Evolutionary conservation across 1,140 invertebrate genomes (phyloP).

Genomic region (Bilobella aurantiaca): DNA sequence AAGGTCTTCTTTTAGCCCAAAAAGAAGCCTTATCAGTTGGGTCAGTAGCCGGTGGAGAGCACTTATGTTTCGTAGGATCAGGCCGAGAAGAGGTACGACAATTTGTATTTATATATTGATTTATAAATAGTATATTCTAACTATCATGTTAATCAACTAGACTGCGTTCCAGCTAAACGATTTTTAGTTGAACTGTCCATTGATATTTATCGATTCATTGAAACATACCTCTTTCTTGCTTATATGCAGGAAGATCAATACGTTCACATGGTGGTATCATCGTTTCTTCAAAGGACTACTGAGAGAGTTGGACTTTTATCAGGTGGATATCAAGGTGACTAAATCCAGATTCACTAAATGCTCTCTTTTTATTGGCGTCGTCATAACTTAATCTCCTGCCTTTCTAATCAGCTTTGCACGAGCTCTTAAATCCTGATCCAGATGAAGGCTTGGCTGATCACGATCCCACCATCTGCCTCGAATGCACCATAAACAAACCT

Average conservation of each 20-base stretch:
- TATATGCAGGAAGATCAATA: conserved; percentile 77
- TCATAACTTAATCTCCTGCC: too few species aligned
- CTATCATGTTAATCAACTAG: too few species aligned
- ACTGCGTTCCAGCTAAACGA: too few species aligned
- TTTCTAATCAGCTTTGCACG: conserved; percentile 56
- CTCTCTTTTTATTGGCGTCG: too few species aligned
- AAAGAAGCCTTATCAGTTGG: conserved; percentile 76
- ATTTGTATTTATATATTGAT: too few species aligned
- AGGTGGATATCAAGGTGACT: conserved; percentile 70
- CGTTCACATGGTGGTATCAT: conserved; percentile 95
- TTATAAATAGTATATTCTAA: too few species aligned
- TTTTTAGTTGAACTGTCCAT: too few species aligned
- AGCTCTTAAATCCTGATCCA: conserved; percentile 64
- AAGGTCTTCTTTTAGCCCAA: conserved; percentile 81
- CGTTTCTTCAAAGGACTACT: conserved; percentile 88
- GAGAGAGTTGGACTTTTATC: conserved; percentile 83
- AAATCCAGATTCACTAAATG: conserved; percentile 13
- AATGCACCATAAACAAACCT: conserved; percentile 49
- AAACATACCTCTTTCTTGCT: neutral
- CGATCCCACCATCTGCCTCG: conserved; percentile 62
- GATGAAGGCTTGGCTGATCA: conserved; percentile 70
- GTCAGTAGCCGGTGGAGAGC: conserved; percentile 83
- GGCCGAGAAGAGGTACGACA: conserved; percentile 73
- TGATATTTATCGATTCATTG: too few species aligned
- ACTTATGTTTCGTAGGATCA: conserved; percentile 93